Evolutionary conservation across 2,888 invertebrate genomes (phyloP), one percentile per base, ranked within the genome.

Genomic region (Eugnorisma glareosa): DNA sequence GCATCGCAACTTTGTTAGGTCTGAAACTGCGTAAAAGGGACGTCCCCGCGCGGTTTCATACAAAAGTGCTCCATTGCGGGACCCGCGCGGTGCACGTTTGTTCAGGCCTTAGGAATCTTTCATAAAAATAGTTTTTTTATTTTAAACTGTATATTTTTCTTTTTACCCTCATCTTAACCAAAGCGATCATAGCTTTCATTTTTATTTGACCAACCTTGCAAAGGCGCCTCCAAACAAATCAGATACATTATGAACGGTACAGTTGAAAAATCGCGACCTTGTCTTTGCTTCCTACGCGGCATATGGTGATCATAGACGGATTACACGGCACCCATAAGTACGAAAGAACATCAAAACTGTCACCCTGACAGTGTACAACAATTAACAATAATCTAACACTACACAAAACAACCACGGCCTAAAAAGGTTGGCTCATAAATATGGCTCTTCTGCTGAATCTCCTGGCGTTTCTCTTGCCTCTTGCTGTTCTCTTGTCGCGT

Each of bases 401-500:
- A 51, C 21, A 54, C 0, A 0, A 13, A 35, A 28, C 45, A 48
- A n/a, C 15, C 35, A 77, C 37, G 40, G 37, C 15, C 75, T 87
- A 87, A 70, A 67, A 73, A 67, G 74, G 67, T 59, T 61, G 67
- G 28, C 63, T 67, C 37, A 45, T 28, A 10, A 81, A 69, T 51
- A 83, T 73, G 13, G 79, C 54, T 69, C 85, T 83, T 73, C 82
- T 85, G 40, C 82, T 72, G 7, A 87, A 81, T 67, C 81, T 86
- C 45, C 85, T 83, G 0, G 61, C 43, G 1, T 85, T 84, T 59
- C 92, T 88, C 35, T 81, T 89, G 5, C 89, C 87, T 67, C 89
- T 74, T 54, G 84, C 77, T 31, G 92, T 94, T 2, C 96, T 89
- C 69, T 95, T 96, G 81, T 94, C 95, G 57, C 93, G 91, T 0